Percentiles rank a stretch among this genome's conserved stretches.
These are phyloP conservation scores for Poecile atricapillus DNA, from an alignment of 2,113 vertebrate genomes.

Conservation along the genomic window DNA sequence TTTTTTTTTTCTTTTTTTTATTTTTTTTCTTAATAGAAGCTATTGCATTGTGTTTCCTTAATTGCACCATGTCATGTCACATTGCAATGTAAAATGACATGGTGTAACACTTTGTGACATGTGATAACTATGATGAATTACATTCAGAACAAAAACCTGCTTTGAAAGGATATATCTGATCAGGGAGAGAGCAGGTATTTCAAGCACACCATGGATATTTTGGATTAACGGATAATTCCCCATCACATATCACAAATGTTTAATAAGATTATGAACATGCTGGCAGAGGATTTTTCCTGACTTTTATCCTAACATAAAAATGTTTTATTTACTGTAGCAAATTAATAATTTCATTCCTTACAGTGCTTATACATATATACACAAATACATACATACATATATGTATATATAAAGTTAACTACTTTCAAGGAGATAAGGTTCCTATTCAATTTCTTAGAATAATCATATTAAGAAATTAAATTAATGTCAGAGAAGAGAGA, in stretches of 20 bases:
- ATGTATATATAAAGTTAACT: background rate
- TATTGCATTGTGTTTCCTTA: conserved; percentile 69
- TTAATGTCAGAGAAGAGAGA: background rate
- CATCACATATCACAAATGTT: conserved; percentile 32
- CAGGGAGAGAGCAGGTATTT: conserved; percentile 33
- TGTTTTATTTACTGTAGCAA: conserved; percentile 41
- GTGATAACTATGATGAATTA: conserved; percentile 80
- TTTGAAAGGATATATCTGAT: conserved; percentile 64
- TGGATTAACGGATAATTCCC: conserved; percentile 13
- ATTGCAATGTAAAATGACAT: conserved; percentile 72
- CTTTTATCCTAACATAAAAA: background rate
- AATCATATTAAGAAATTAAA: background rate
- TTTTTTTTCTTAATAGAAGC: conserved; percentile 20
- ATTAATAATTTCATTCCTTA: conserved; percentile 9
- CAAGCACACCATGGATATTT: background rate
- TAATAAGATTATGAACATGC: conserved; percentile 35
- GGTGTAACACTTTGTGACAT: conserved; percentile 72
- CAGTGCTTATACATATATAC: background rate
- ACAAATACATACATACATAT: background rate
- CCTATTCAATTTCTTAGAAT: conserved; percentile 1
- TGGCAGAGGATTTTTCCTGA: conserved; percentile 4
- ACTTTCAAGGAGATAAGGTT: conserved; percentile 40
- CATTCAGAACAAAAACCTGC: conserved; percentile 58
- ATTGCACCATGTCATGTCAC: conserved; percentile 75
- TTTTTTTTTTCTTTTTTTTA: background rate